These are phyloP conservation scores for Ips typographus DNA, from an alignment of 1,140 invertebrate species.

Conservation along the genomic window DNA sequence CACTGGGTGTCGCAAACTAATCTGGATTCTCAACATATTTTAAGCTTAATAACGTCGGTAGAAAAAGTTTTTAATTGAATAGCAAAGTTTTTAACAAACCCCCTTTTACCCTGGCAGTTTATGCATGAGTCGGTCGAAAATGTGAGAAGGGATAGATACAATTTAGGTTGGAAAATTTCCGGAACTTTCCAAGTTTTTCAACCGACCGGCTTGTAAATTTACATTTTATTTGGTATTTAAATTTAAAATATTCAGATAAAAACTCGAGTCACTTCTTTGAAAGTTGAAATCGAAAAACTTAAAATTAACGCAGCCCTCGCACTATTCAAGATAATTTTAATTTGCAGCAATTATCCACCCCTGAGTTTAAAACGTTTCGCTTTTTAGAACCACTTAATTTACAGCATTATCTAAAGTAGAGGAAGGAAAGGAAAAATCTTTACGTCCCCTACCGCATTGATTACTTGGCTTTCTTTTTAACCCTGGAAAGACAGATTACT, in stretches of 20 bases:
- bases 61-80: conserved; percentile 18
- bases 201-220: conserved; percentile 9
- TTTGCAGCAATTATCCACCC: background rate
- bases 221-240: conserved; percentile 18
- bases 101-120: conserved; percentile 8
- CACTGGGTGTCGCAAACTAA: background rate
- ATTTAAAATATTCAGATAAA: conserved; percentile 18
- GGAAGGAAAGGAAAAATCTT: background rate
- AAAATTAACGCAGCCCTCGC: background rate
- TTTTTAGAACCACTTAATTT: background rate
- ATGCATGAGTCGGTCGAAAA: conserved; percentile 12
- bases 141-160: conserved; percentile 21
- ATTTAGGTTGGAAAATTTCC: conserved; percentile 9
- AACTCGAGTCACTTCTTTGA: background rate
- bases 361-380: background rate
- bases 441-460: background rate
- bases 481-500: background rate
- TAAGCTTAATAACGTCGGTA: conserved; percentile 8
- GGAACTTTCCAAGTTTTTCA: conserved; percentile 9
- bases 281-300: conserved; percentile 2
- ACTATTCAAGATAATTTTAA: background rate
- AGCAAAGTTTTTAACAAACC: conserved; percentile 14
- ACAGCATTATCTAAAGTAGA: background rate
- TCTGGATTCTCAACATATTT: conserved; percentile 5
- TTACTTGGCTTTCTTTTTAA: background rate